Conservation (phyloP, 2,113 vertebrate genomes). For the Leptodactylus fuscus region DNA sequence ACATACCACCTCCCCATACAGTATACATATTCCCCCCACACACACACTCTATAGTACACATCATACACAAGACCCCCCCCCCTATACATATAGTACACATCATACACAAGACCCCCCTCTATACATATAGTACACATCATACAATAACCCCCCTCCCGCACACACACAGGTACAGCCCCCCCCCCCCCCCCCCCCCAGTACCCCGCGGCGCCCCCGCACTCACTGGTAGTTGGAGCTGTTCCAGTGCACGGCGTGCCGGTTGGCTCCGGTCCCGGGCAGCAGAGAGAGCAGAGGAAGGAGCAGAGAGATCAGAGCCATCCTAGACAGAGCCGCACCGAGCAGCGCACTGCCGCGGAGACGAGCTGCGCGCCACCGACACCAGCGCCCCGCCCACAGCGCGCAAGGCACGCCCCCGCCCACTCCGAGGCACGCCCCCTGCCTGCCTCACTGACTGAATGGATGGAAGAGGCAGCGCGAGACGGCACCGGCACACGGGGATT, state of each 20-base stretch:
- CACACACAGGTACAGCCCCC: not conserved
- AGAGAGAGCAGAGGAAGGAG: conserved; percentile 70
- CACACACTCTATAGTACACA: too few species aligned
- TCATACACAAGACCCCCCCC: not conserved
- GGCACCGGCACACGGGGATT: too few species aligned
- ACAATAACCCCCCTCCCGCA: not conserved
- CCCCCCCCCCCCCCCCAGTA: not conserved
- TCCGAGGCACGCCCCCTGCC: not conserved
- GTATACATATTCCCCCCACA: not conserved
- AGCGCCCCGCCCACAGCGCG: conserved; percentile 10
- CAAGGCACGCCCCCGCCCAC: not conserved
- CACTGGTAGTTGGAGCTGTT: conserved; percentile 96
- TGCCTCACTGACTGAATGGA: too few species aligned
- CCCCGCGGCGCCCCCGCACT: conserved; percentile 68
- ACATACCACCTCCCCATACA: not conserved
- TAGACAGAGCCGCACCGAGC: conserved; percentile 26
- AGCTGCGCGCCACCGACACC: not conserved
- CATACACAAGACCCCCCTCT: not conserved
- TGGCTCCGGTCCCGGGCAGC: conserved; percentile 70
- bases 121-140: not conserved
- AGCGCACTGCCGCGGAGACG: conserved; percentile 24
- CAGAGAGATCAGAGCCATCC: conserved; percentile 59
- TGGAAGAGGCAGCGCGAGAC: too few species aligned
- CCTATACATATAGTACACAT: not conserved
- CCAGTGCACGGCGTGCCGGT: conserved; percentile 92